phyloP scores from a whole-genome alignment of 2,113 vertebrate species.

The Balaeniceps rex region DNA sequence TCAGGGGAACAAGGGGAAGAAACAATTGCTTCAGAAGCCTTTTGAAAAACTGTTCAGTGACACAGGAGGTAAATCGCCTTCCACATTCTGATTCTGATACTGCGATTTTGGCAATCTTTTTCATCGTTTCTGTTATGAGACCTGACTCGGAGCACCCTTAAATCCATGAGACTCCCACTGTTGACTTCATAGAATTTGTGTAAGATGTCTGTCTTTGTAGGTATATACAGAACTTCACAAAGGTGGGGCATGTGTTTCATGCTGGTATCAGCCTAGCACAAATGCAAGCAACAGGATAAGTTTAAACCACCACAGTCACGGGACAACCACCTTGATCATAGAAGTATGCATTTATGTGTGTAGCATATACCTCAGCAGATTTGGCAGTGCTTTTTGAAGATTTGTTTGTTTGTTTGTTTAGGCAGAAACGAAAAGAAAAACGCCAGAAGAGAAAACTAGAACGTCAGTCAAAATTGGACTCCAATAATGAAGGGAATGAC shows the following conservation, averaged over 20 bases:
- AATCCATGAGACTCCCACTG: neutral
- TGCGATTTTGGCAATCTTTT: neutral
- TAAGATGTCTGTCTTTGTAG: neutral
- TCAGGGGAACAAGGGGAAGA: neutral
- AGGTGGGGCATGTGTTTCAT: neutral
- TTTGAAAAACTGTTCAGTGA: neutral
- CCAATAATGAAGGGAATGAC: conserved; percentile 49
- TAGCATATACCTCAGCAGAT: neutral
- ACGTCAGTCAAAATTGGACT: conserved; percentile 72
- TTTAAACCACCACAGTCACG: neutral
- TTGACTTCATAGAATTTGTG: neutral
- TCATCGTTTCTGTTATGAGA: neutral
- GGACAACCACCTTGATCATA: neutral
- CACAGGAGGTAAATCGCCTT: neutral
- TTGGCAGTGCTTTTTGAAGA: neutral
- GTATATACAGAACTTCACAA: neutral
- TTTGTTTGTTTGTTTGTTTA: conserved; percentile 35
- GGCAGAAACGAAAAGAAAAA: conserved; percentile 90
- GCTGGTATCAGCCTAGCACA: neutral
- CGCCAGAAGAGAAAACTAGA: conserved; percentile 89
- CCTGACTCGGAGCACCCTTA: neutral
- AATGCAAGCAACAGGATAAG: neutral
- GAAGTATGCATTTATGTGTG: neutral
- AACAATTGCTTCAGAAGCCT: neutral
- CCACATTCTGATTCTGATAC: neutral